phyloP scores from a whole-genome alignment of 2,113 vertebrate species.

The Osmerus mordax region DNA sequence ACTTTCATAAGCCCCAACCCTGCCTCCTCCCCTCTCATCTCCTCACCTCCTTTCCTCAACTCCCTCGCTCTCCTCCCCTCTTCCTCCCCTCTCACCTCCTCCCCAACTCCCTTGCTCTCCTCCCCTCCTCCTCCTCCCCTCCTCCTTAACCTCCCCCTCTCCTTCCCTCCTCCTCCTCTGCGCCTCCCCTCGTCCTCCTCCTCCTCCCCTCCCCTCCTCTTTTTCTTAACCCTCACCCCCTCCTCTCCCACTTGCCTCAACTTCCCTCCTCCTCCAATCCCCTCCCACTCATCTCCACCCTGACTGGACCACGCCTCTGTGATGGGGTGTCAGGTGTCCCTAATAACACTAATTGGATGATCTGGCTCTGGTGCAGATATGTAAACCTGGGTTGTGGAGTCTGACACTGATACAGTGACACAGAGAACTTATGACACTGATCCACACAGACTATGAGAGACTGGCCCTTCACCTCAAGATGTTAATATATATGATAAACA shows the following conservation, averaged over 20 bases:
- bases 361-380: conserved; percentile 54
- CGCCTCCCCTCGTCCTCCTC: too few species aligned
- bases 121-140: neutral
- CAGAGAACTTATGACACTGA: too few species aligned
- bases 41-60: too few species aligned
- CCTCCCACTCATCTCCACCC: neutral
- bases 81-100: too few species aligned
- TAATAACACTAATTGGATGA: conserved; percentile 71
- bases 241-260: neutral
- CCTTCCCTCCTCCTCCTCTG: too few species aligned
- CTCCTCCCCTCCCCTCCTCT: too few species aligned
- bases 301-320: conserved; percentile 13
- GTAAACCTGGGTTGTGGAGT: neutral
- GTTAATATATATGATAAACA: too few species aligned
- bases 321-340: conserved; percentile 61
- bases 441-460: too few species aligned
- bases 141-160: too few species aligned
- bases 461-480: too few species aligned
- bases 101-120: neutral
- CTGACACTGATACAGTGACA: neutral
- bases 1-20: conserved; percentile 50
- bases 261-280: conserved; percentile 15
- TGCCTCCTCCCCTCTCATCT: conserved; percentile 6
- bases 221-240: neutral
- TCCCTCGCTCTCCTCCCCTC: neutral